Evolutionary conservation across 1,140 invertebrate species (phyloP).

Genomic region (Drosophila baimaii): DNA sequence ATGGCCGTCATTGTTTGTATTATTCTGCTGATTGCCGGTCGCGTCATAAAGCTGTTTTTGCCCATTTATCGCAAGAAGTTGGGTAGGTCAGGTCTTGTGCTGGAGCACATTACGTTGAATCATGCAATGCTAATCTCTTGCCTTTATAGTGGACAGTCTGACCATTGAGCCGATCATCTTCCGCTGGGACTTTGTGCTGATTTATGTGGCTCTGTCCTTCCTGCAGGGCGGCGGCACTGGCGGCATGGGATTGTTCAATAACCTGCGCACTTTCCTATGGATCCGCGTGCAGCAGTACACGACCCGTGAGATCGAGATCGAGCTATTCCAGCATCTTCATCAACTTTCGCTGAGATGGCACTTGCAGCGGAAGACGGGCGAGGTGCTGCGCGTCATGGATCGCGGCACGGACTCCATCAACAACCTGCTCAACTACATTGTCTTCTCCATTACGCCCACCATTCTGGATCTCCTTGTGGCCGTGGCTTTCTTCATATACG

Average conservation of each 20-base stretch:
- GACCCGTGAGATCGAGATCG: slow-evolving; percentile 94
- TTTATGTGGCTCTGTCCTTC: slow-evolving; percentile 95
- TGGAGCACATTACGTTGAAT: slow-evolving; percentile 2
- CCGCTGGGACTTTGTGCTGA: slow-evolving; percentile 95
- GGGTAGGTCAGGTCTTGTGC: slow-evolving; percentile 84
- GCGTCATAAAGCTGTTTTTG: slow-evolving; percentile 96
- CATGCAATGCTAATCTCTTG: slow-evolving; percentile 40
- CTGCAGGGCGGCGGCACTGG: slow-evolving; percentile 96
- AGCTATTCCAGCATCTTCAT: slow-evolving; percentile 94
- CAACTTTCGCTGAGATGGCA: slow-evolving; percentile 95
- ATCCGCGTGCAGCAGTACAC: slow-evolving; percentile 98
- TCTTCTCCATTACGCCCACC: slow-evolving; percentile 95
- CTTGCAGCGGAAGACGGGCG: slow-evolving; percentile 95
- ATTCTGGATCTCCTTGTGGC: slow-evolving; percentile 97
- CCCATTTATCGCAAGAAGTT: slow-evolving; percentile 97
- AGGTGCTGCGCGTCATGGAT: slow-evolving; percentile 97
- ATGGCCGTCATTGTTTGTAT: slow-evolving; percentile 94
- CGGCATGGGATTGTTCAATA: slow-evolving; percentile 96
- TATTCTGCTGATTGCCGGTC: slow-evolving; percentile 89
- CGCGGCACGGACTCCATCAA: slow-evolving; percentile 97
- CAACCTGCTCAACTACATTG: slow-evolving; percentile 94
- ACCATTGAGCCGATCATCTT: slow-evolving; percentile 86
- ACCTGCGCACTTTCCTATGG: slow-evolving; percentile 96
- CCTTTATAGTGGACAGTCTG: slow-evolving; percentile 89
- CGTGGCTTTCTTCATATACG: slow-evolving; percentile 93